phyloP scores from a whole-genome alignment of 2,797 vertebrate genomes.

The Acrossocheilus wenchowensis region DNA sequence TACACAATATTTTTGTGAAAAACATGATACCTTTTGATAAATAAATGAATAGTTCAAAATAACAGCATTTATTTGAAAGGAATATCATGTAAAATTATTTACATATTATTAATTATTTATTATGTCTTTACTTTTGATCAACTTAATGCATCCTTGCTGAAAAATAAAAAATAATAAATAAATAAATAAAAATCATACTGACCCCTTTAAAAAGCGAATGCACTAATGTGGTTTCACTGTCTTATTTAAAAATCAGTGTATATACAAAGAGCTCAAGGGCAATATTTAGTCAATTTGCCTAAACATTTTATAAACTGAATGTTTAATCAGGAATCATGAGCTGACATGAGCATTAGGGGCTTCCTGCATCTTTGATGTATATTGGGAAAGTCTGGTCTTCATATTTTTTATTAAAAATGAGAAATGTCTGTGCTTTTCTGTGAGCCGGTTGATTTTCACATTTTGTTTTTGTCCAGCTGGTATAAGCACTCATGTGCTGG shows the following conservation, averaged over 20 bases:
- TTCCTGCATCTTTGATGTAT: not conserved
- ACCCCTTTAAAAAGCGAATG: not conserved
- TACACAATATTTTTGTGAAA: not conserved
- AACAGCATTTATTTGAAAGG: not conserved
- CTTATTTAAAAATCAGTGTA: not conserved
- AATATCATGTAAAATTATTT: not conserved
- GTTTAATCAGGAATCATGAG: not conserved
- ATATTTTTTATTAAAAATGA: not conserved
- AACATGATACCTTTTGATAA: not conserved
- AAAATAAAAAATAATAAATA: not conserved
- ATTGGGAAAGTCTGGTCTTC: not conserved
- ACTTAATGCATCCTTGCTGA: not conserved
- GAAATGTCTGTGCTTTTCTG: not conserved
- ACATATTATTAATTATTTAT: too few species aligned
- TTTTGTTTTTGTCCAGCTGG: constrained; percentile 9
- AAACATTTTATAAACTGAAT: not conserved
- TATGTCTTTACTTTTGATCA: not conserved
- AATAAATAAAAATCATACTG: too few species aligned
- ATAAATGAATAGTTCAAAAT: not conserved
- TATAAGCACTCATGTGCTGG: constrained; percentile 15
- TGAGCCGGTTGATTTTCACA: not conserved
- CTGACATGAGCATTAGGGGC: not conserved
- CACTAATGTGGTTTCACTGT: not conserved
- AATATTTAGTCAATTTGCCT: not conserved
- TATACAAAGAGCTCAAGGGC: not conserved